These are phyloP conservation scores for Eutolmus rufibarbis DNA, from an alignment of 2,888 invertebrate genomes.

Conservation along the genomic window DNA sequence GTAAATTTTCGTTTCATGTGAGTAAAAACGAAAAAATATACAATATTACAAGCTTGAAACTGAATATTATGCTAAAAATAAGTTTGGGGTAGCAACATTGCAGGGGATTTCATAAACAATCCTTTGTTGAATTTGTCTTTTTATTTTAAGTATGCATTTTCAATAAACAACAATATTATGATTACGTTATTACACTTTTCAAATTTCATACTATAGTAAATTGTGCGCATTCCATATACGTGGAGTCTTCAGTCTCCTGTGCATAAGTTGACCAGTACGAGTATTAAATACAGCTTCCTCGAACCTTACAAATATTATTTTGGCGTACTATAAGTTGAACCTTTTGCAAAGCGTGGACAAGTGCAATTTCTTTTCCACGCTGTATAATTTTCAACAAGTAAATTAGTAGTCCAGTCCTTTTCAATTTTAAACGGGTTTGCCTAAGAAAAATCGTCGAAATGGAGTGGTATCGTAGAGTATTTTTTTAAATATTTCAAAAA, in stretches of 20 bases:
- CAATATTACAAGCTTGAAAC: too few relatives aligned
- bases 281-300: background rate
- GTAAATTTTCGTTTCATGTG: too few relatives aligned
- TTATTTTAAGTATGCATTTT: background rate
- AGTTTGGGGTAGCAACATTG: background rate
- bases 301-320: background rate
- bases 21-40: too few relatives aligned
- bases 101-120: background rate
- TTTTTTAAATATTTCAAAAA: too few relatives aligned
- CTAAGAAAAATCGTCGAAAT: background rate
- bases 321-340: background rate
- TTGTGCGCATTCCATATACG: background rate
- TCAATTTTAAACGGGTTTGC: background rate
- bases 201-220: background rate
- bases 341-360: background rate
- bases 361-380: too few relatives aligned
- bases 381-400: too few relatives aligned
- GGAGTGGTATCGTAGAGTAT: background rate
- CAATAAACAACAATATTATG: background rate
- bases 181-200: background rate
- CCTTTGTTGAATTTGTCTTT: background rate
- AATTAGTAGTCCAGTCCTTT: background rate
- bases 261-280: background rate
- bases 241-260: background rate
- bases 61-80: too few relatives aligned